These are phyloP conservation scores for Tetraneura akinire DNA, from an alignment of 1,140 invertebrate species.

Conservation along the genomic window DNA sequence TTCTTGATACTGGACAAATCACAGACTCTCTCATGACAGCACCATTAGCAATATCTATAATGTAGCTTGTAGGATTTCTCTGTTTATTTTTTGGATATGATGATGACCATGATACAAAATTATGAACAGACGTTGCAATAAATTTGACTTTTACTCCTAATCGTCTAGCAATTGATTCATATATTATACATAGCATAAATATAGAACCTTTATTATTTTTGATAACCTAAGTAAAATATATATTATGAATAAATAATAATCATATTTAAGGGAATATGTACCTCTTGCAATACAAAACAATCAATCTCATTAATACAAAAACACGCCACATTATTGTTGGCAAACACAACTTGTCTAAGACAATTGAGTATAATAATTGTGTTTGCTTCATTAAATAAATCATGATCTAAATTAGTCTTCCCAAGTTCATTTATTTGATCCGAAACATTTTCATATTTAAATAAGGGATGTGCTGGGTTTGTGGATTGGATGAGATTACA, in stretches of 20 bases:
- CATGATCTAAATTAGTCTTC: conserved; percentile 14
- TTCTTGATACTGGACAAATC: conserved; percentile 29
- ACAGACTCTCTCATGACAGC: conserved; percentile 5
- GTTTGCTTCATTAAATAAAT: conserved; percentile 11
- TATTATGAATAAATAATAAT: background rate
- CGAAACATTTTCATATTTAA: background rate
- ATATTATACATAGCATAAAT: conserved; percentile 18
- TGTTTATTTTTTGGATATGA: conserved; percentile 19
- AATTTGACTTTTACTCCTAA: conserved; percentile 35
- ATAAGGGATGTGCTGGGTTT: background rate
- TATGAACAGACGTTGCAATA: conserved; percentile 29
- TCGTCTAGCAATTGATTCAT: conserved; percentile 36
- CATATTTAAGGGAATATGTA: background rate
- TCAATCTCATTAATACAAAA: background rate
- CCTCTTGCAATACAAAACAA: conserved; percentile 22
- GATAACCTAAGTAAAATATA: conserved; percentile 26
- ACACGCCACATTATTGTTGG: background rate
- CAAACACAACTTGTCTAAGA: conserved; percentile 22
- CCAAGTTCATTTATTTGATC: background rate
- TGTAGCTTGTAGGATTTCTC: background rate
- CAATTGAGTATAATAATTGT: background rate
- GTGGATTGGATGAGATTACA: background rate
- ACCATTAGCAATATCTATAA: conserved; percentile 13
- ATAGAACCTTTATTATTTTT: conserved; percentile 14
- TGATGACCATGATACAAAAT: conserved; percentile 37